phyloP scores from a whole-genome alignment of 2,888 invertebrate species.

The Schizotus pectinicornis region DNA sequence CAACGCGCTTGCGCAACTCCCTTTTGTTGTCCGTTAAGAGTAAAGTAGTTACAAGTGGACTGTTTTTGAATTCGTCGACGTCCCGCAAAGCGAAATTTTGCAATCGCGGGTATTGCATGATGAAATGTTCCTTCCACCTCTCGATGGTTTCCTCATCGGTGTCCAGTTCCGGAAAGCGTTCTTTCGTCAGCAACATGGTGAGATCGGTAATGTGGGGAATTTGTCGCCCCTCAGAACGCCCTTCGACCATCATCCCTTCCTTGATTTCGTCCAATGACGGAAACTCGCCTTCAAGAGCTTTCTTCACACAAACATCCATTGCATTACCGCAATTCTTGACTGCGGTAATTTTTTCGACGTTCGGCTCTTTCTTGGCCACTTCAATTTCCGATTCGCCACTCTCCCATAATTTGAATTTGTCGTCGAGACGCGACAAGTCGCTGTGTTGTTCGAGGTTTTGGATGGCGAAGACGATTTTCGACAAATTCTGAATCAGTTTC shows the following conservation, averaged over 20 bases:
- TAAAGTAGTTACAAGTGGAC: neutral
- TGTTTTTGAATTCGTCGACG: slow-evolving; percentile 24
- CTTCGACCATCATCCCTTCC: slow-evolving; percentile 26
- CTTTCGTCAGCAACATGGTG: slow-evolving; percentile 37
- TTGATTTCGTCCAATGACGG: slow-evolving; percentile 27
- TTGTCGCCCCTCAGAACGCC: slow-evolving; percentile 29
- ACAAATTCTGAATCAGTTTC: slow-evolving; percentile 14
- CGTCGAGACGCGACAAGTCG: neutral
- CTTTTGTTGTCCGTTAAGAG: too few relatives aligned
- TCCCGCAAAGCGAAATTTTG: slow-evolving; percentile 32
- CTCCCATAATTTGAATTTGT: slow-evolving; percentile 11
- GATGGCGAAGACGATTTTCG: slow-evolving; percentile 23
- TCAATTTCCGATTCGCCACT: neutral
- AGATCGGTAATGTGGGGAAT: slow-evolving; percentile 46
- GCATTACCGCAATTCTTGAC: slow-evolving; percentile 10
- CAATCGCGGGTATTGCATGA: slow-evolving; percentile 46
- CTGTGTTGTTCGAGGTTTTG: slow-evolving; percentile 13
- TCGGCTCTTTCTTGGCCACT: neutral
- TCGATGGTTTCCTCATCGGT: slow-evolving; percentile 43
- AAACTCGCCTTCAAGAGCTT: slow-evolving; percentile 18
- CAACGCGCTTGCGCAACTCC: too few relatives aligned
- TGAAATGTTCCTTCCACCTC: slow-evolving; percentile 49
- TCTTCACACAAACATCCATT: slow-evolving; percentile 19
- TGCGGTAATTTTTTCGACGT: neutral
- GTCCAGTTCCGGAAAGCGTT: slow-evolving; percentile 37